phyloP scores from a whole-genome alignment of 2,797 vertebrate genomes.

The Coreius guichenoti region DNA sequence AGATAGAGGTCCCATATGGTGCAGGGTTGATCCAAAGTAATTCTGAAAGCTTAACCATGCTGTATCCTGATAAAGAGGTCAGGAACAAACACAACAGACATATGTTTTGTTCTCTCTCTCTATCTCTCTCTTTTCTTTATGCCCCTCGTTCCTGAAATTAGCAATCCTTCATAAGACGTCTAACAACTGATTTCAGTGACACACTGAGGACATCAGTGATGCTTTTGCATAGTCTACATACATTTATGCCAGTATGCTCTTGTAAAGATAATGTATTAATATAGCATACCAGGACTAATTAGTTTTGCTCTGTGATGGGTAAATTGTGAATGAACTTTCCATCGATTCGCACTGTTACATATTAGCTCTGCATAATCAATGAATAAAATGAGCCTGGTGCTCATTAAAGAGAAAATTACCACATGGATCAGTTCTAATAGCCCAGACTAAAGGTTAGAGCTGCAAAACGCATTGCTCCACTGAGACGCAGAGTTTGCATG shows the following conservation, averaged over 20 bases:
- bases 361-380: constrained; percentile 85
- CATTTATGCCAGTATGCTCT: constrained; percentile 19
- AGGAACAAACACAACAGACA: constrained; percentile 22
- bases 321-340: constrained; percentile 65
- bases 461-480: constrained; percentile 40
- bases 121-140: constrained; percentile 54
- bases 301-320: constrained; percentile 78
- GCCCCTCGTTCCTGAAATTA: constrained; percentile 6
- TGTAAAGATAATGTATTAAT: constrained; percentile 57
- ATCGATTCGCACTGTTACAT: constrained; percentile 79
- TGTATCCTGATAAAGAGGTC: constrained; percentile 38
- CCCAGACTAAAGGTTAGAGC: constrained; percentile 52
- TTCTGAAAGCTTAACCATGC: constrained; percentile 84
- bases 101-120: constrained; percentile 46
- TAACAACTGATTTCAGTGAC: not conserved
- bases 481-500: constrained; percentile 33
- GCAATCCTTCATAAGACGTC: not conserved
- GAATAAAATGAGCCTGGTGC: constrained; percentile 62
- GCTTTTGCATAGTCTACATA: not conserved
- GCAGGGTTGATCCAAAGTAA: constrained; percentile 88
- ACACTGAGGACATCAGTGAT: not conserved
- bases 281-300: constrained; percentile 73
- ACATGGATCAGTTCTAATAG: constrained; percentile 54
- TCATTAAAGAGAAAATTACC: constrained; percentile 63
- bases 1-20: constrained; percentile 91